Conservation (phyloP, 2,888 invertebrate genomes). For the Agonopterix subpropinquella region DNA sequence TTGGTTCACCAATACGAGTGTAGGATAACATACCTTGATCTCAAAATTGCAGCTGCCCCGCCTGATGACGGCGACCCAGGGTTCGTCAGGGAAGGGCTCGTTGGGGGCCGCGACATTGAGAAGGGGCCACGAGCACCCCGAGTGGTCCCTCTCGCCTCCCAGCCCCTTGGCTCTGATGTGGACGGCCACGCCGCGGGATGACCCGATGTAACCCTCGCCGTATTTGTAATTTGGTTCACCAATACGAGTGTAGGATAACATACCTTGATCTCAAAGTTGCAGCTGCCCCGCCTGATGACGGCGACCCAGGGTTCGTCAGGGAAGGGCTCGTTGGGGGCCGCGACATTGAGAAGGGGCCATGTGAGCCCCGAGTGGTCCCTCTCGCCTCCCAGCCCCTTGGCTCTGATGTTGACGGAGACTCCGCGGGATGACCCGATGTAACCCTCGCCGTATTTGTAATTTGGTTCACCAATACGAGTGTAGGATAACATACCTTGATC, state of each 20-base stretch:
- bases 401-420: slow-evolving; percentile 81
- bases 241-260: too few species aligned
- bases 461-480: too few species aligned
- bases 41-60: slow-evolving; percentile 89
- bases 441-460: slow-evolving; percentile 83
- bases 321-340: slow-evolving; percentile 59
- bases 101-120: slow-evolving; percentile 66
- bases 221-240: too few species aligned
- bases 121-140: slow-evolving; percentile 78
- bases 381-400: slow-evolving; percentile 60
- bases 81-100: slow-evolving; percentile 68
- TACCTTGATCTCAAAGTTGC: slow-evolving; percentile 87
- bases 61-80: slow-evolving; percentile 89
- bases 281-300: slow-evolving; percentile 84
- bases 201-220: slow-evolving; percentile 80
- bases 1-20: too few species aligned
- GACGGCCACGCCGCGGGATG: slow-evolving; percentile 80
- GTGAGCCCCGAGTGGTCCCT: slow-evolving; percentile 79
- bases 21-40: slow-evolving; percentile 75
- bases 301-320: slow-evolving; percentile 85
- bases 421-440: slow-evolving; percentile 79
- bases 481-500: too few species aligned
- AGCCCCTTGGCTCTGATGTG: slow-evolving; percentile 78
- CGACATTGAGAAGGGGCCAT: slow-evolving; percentile 72
- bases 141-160: slow-evolving; percentile 71